Evolutionary conservation across 2,888 invertebrate species (phyloP).

Genomic region (Epiblema foenella): DNA sequence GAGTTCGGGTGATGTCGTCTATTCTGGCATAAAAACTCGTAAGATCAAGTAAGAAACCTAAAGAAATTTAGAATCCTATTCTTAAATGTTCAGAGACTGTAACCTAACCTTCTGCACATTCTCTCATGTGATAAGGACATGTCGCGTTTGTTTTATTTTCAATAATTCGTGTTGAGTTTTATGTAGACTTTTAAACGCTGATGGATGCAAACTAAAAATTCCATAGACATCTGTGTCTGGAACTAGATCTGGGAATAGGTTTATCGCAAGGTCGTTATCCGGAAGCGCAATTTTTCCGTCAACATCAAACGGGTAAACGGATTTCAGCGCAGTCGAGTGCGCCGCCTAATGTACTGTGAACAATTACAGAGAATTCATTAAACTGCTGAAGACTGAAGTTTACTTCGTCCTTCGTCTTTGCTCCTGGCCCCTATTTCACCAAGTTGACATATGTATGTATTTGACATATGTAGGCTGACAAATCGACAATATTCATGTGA

Average conservation of each 20-base stretch:
- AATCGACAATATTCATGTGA: too few species aligned
- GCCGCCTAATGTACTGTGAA: slow-evolving; percentile 10
- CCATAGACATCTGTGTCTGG: background rate
- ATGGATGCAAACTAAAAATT: background rate
- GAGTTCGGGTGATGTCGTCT: too few species aligned
- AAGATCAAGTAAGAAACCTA: too few species aligned
- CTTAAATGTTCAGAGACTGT: too few species aligned
- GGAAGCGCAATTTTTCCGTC: slow-evolving; percentile 8
- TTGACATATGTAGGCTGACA: too few species aligned
- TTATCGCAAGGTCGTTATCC: background rate
- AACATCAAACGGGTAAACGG: slow-evolving; percentile 12
- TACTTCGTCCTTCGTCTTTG: background rate
- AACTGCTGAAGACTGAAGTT: slow-evolving; percentile 5
- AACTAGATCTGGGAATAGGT: background rate
- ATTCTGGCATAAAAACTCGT: too few species aligned
- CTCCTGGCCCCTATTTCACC: too few species aligned
- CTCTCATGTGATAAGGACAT: too few species aligned
- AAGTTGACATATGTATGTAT: too few species aligned
- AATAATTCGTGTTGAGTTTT: background rate
- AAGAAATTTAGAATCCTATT: too few species aligned
- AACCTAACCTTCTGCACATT: too few species aligned
- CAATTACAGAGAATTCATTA: slow-evolving; percentile 27
- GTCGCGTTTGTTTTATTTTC: too few species aligned
- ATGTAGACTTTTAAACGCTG: background rate
- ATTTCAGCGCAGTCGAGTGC: slow-evolving; percentile 8